Conservation (phyloP, 2,888 invertebrate species). For the Diachrysia chrysitis region DNA sequence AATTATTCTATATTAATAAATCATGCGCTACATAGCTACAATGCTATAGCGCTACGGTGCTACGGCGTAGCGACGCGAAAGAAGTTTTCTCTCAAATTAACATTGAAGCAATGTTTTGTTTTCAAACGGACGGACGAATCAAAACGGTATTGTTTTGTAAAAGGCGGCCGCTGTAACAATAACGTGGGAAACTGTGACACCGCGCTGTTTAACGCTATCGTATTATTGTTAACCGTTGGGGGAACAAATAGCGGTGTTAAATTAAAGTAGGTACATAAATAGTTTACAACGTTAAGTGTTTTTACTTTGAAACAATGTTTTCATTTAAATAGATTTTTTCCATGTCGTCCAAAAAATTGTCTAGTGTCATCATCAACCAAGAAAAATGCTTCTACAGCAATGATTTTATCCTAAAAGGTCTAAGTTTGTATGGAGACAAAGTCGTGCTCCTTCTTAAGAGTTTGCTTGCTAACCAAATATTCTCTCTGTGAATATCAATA, state of each 20-base stretch:
- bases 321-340: no score
- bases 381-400: no score
- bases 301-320: no score
- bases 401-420: no score
- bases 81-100: conserved; percentile 21
- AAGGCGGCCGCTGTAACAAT: not conserved
- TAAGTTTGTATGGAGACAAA: no score
- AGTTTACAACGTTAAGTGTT: not conserved
- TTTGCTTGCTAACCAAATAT: conserved; percentile 13
- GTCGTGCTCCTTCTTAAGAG: not conserved
- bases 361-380: no score
- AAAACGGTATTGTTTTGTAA: conserved; percentile 10
- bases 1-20: conserved; percentile 79
- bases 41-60: conserved; percentile 46
- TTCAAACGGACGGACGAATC: conserved; percentile 7
- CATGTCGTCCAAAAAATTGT: no score
- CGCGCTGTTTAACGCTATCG: not conserved
- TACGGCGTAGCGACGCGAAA: conserved; percentile 22
- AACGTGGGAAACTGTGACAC: not conserved
- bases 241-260: not conserved
- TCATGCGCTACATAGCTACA: conserved; percentile 47
- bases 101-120: conserved; percentile 20
- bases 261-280: not conserved
- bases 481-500: conserved; percentile 27
- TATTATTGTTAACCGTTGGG: not conserved